Percentiles rank a stretch among this genome's conserved stretches.
Evolutionary conservation across 2,113 vertebrate genomes (phyloP).

Genomic region (Python bivittatus): DNA sequence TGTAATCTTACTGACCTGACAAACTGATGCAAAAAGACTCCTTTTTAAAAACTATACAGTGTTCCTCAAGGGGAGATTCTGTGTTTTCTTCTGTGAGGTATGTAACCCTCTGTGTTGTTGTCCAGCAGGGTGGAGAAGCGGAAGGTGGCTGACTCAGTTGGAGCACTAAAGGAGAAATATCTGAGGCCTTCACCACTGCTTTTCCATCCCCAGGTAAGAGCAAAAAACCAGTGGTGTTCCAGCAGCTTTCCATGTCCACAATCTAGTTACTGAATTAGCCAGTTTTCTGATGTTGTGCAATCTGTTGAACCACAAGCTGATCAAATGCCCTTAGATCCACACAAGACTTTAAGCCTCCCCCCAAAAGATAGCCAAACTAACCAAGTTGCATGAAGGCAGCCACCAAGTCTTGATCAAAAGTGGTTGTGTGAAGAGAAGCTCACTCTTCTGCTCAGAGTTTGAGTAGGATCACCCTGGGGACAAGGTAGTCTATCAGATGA

Average conservation of each 20-base stretch:
- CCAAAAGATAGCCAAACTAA: neutral
- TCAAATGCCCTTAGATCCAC: neutral
- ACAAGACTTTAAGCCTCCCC: neutral
- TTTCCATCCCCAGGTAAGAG: slow-evolving; percentile 93
- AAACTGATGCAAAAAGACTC: neutral
- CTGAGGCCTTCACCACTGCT: slow-evolving; percentile 91
- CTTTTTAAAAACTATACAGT: neutral
- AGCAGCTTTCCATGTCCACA: neutral
- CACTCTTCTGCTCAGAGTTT: neutral
- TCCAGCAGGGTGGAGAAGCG: slow-evolving; percentile 99
- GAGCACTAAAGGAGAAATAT: slow-evolving; percentile 96
- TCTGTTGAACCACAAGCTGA: neutral
- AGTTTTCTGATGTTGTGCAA: neutral
- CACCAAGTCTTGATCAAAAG: neutral
- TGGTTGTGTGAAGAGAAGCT: neutral
- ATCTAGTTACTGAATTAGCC: neutral
- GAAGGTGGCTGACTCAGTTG: slow-evolving; percentile 96
- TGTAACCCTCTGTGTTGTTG: slow-evolving; percentile 95
- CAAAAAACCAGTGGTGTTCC: accelerated
- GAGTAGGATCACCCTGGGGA: too few relatives aligned
- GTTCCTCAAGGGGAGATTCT: accelerated
- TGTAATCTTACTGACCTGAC: neutral
- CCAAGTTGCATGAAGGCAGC: neutral
- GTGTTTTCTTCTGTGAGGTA: slow-evolving; percentile 66
- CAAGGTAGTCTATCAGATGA: too few relatives aligned